phyloP scores from a whole-genome alignment of 2,113 vertebrate genomes.

The Ictidomys tridecemlineatus region DNA sequence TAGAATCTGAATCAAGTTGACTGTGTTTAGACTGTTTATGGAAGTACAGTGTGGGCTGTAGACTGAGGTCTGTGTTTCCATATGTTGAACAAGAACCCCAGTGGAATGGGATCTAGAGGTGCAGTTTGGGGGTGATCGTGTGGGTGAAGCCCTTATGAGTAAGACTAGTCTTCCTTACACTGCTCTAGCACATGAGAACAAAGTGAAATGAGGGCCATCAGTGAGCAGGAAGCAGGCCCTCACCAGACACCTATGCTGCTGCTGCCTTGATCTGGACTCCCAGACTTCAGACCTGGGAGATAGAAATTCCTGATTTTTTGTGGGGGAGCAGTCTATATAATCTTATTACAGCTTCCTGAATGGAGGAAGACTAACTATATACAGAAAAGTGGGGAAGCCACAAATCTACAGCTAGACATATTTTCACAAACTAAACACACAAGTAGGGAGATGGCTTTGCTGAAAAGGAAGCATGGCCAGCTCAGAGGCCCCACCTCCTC shows the following conservation, averaged over 20 bases:
- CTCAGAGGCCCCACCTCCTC: rapidly evolving
- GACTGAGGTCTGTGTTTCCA: too few species aligned
- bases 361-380: background rate
- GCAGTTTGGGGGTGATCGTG: too few species aligned
- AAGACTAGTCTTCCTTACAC: too few species aligned
- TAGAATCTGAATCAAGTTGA: conserved; percentile 60
- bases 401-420: background rate
- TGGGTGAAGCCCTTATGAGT: background rate
- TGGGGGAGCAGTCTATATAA: background rate
- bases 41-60: background rate
- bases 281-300: background rate
- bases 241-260: background rate
- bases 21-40: background rate
- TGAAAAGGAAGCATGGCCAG: background rate
- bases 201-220: background rate
- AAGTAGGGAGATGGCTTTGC: too few species aligned
- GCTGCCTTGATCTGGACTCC: background rate
- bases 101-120: background rate
- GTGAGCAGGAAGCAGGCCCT: background rate
- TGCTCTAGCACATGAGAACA: background rate
- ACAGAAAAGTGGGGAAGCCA: conserved; percentile 51
- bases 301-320: background rate
- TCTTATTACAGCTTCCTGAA: background rate
- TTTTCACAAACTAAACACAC: background rate
- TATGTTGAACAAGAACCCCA: background rate